Percentiles rank a stretch among this genome's conserved stretches.
These are phyloP conservation scores for Poeciliopsis turneri DNA, from an alignment of 2,797 vertebrate species.

Conservation along the genomic window DNA sequence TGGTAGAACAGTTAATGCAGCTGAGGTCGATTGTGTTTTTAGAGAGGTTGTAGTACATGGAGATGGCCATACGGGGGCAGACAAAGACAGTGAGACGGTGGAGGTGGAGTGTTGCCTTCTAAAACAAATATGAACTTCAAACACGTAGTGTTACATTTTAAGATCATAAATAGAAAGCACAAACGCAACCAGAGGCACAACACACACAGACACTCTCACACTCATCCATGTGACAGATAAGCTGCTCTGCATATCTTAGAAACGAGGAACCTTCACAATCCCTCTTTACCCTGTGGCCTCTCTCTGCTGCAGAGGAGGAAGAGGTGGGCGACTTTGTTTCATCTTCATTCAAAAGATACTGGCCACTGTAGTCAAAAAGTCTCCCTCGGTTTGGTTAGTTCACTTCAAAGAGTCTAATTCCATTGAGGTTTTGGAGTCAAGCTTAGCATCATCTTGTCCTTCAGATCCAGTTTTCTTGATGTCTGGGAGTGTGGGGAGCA, in stretches of 20 bases:
- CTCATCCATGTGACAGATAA: constrained; percentile 41
- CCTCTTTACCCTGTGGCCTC: constrained; percentile 28
- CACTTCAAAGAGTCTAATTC: constrained; percentile 19
- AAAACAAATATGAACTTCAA: constrained; percentile 7
- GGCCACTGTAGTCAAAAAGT: constrained; percentile 53
- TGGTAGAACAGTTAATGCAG: constrained; percentile 30
- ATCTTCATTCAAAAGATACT: constrained; percentile 51
- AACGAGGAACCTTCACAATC: constrained; percentile 11
- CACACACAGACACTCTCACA: neutral
- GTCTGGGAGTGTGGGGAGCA: constrained; percentile 16
- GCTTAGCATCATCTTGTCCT: constrained; percentile 17
- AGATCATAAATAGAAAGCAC: constrained; percentile 61
- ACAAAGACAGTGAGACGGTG: constrained; percentile 40
- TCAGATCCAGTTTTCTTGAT: constrained; percentile 14
- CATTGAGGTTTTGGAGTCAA: constrained; percentile 34
- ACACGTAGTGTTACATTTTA: constrained; percentile 56
- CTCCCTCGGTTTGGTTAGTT: constrained; percentile 17
- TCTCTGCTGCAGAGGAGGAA: constrained; percentile 36
- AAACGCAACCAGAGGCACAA: constrained; percentile 11
- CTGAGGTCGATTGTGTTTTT: constrained; percentile 47
- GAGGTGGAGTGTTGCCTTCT: constrained; percentile 4
- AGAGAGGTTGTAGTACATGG: constrained; percentile 29
- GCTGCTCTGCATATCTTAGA: constrained; percentile 27
- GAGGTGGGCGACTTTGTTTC: constrained; percentile 32
- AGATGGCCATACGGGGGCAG: constrained; percentile 63